Conservation (phyloP, 2,797 vertebrate species). For the Geotrypetes seraphini region DNA sequence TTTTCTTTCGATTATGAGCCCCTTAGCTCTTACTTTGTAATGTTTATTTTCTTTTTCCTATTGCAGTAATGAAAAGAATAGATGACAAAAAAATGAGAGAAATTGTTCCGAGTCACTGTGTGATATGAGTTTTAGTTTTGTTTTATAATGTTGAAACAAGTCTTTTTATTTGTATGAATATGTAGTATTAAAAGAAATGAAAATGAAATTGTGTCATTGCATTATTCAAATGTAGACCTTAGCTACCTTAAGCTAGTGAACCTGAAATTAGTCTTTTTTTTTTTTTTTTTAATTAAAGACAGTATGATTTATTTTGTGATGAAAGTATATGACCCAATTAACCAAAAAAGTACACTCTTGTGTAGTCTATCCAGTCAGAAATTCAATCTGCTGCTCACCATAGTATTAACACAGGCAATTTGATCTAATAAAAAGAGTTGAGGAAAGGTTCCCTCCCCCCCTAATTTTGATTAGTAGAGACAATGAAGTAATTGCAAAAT, state of each 20-base stretch:
- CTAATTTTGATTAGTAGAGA: constrained; percentile 13
- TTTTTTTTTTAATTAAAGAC: constrained; percentile 6
- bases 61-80: constrained; percentile 21
- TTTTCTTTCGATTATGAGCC: no score
- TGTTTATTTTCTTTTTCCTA: constrained; percentile 21
- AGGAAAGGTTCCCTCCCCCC: no score
- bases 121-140: constrained; percentile 8
- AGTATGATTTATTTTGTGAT: constrained; percentile 7
- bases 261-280: constrained; percentile 16
- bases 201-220: not conserved
- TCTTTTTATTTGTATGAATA: constrained; percentile 5
- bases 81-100: constrained; percentile 17
- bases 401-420: constrained; percentile 14
- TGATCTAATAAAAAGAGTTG: not conserved
- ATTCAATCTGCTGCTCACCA: constrained; percentile 1
- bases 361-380: constrained; percentile 1
- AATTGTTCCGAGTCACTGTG: constrained; percentile 17
- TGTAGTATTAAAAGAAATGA: not conserved
- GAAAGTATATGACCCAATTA: constrained; percentile 5
- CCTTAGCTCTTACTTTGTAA: no score
- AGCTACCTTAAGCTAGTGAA: constrained; percentile 5
- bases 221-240: constrained; percentile 1
- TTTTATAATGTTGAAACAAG: constrained; percentile 9
- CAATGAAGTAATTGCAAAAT: constrained; percentile 19
- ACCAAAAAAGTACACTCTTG: not conserved